phyloP scores from a whole-genome alignment of 2,888 invertebrate genomes.

The Ashinkailepas kermadecensis region DNA sequence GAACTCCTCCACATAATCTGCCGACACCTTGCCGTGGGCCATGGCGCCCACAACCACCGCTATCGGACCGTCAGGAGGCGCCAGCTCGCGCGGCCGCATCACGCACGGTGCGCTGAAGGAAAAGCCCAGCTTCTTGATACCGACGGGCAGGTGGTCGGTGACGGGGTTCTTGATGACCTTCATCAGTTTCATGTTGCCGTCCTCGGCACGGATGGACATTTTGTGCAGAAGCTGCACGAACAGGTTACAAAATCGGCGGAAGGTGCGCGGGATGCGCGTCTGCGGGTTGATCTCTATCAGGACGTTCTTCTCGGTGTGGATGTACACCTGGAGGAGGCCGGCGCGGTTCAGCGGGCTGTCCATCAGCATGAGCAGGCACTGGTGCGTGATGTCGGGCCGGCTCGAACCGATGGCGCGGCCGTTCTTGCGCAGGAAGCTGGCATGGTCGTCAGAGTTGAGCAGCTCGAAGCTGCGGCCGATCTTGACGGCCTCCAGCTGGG shows the following conservation, averaged over 20 bases:
- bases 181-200: slow-evolving; percentile 77
- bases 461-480: slow-evolving; percentile 80
- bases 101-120: slow-evolving; percentile 75
- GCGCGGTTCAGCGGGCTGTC: slow-evolving; percentile 96
- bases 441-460: slow-evolving; percentile 89
- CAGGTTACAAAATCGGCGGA: slow-evolving; percentile 56
- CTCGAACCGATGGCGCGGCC: slow-evolving; percentile 79
- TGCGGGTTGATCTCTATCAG: slow-evolving; percentile 72
- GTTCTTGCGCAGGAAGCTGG: slow-evolving; percentile 70
- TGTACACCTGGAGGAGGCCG: slow-evolving; percentile 61
- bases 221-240: slow-evolving; percentile 92
- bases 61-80: slow-evolving; percentile 73
- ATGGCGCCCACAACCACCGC: slow-evolving; percentile 91
- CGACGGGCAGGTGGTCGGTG: slow-evolving; percentile 87
- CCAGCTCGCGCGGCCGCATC: slow-evolving; percentile 64
- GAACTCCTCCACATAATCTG: slow-evolving; percentile 82
- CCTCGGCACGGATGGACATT: slow-evolving; percentile 81
- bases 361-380: slow-evolving; percentile 92
- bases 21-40: slow-evolving; percentile 79
- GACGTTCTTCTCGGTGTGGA: slow-evolving; percentile 46
- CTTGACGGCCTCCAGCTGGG: slow-evolving; percentile 95
- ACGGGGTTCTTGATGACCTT: slow-evolving; percentile 97
- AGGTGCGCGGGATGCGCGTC: slow-evolving; percentile 92
- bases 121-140: slow-evolving; percentile 79
- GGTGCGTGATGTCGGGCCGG: slow-evolving; percentile 95